Base-by-base conservation (phyloP, 1,140 invertebrate species). In the Pseudachorutes palmiensis region DNA sequence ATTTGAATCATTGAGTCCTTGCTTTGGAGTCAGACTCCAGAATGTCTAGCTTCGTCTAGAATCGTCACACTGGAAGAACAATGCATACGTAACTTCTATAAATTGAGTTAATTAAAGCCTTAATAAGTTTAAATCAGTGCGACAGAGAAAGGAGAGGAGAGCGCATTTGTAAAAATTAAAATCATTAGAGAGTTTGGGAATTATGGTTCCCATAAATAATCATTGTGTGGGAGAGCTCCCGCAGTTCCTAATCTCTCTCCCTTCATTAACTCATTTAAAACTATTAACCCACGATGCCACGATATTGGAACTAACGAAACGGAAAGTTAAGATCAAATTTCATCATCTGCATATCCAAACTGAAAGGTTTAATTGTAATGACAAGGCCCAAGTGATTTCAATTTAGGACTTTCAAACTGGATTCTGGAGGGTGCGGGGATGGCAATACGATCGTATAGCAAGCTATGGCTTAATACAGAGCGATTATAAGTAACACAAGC, bases 191-290 rank as follows among this genome's bases (percentile, higher is more conserved):
- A n/a, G n/a, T n/a, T n/a, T n/a, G 24, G 31, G 62, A 64, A 61
- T 19, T 45, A 12, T 45, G 9, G 36, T 45, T 45, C 36, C 9
- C 69, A 70, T 70, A 70, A 70, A 70, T 70, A 58, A 67, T 67
- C 65, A 67, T 70, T 70, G 69, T 70, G 65, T 62, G 69, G 67
- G 66, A 60, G 33, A 45, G 57, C 32, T 28, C 48, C 32, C 5
- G 14, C 30, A 16, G 16, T 31, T 28, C 58, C 5, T 22, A 5
- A 24, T 22, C 51, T 26, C 24, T 55, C 51, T 28, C 36, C 51
- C 26, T 67, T 70, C 68, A 72, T 72, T 72, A 72, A 69, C 67
- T 72, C 70, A 51, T 72, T 72, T 70, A 69, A 70, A 67, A 64
- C 71, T 58, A 70, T 70, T 55, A n/a, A n/a, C n/a, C n/a, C 67